These are phyloP conservation scores for Conomelus anceps DNA, from an alignment of 2,888 invertebrate genomes.

Conservation along the genomic window DNA sequence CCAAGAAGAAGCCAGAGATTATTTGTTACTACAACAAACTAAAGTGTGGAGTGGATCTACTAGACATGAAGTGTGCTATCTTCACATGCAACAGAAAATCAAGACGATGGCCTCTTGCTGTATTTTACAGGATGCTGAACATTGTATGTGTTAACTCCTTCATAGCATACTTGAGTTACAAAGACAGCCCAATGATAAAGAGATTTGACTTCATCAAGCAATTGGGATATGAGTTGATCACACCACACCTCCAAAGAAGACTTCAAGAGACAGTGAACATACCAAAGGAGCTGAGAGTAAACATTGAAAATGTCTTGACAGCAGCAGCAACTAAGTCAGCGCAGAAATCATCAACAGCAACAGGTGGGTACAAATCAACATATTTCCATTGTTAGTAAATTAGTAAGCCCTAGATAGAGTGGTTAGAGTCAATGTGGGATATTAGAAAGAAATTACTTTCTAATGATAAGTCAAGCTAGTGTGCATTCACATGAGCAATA, in stretches of 20 bases:
- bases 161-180: conserved; percentile 14
- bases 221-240: conserved; percentile 8
- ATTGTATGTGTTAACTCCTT: conserved; percentile 1
- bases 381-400: no score
- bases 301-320: background rate
- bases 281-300: background rate
- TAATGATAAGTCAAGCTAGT: no score
- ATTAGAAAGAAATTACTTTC: no score
- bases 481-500: no score
- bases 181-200: conserved; percentile 16
- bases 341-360: no score
- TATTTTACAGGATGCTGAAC: conserved; percentile 17
- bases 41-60: conserved; percentile 10
- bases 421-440: no score
- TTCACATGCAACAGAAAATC: conserved; percentile 30
- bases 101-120: conserved; percentile 13
- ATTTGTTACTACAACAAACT: conserved; percentile 3
- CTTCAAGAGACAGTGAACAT: background rate
- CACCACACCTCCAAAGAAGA: background rate
- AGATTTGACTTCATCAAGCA: conserved; percentile 15
- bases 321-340: no score
- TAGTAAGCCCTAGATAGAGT: no score
- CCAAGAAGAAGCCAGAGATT: conserved; percentile 12
- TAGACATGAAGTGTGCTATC: conserved; percentile 12
- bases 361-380: no score